Evolutionary conservation across 2,888 invertebrate species (phyloP).

Genomic region (Lamellibrachia satsuma): DNA sequence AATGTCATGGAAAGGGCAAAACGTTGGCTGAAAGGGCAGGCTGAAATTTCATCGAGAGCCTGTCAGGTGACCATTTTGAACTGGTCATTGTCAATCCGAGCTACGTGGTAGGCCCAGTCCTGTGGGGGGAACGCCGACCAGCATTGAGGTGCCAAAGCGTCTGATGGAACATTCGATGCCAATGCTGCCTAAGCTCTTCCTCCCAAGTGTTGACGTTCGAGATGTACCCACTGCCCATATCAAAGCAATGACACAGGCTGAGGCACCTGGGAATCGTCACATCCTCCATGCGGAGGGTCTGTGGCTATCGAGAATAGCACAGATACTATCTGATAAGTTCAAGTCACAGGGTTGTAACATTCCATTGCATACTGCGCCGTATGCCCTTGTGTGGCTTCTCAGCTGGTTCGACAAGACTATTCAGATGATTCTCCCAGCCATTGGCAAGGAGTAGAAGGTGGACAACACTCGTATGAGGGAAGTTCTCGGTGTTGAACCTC

Average conservation of each 20-base stretch:
- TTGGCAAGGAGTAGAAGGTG: slow-evolving; percentile 54
- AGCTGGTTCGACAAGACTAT: slow-evolving; percentile 66
- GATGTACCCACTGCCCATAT: slow-evolving; percentile 18
- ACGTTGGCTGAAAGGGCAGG: slow-evolving; percentile 69
- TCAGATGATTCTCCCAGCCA: slow-evolving; percentile 64
- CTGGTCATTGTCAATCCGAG: slow-evolving; percentile 17
- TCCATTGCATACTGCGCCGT: slow-evolving; percentile 65
- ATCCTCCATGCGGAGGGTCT: slow-evolving; percentile 63
- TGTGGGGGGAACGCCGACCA: slow-evolving; percentile 29
- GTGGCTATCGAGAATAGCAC: slow-evolving; percentile 69
- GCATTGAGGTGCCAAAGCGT: slow-evolving; percentile 25
- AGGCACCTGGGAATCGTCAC: slow-evolving; percentile 52
- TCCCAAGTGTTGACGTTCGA: background rate
- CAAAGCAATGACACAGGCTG: background rate
- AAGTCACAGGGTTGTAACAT: slow-evolving; percentile 65
- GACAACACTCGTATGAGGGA: slow-evolving; percentile 66
- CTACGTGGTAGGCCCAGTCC: slow-evolving; percentile 24
- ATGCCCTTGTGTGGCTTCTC: slow-evolving; percentile 62
- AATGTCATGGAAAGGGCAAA: slow-evolving; percentile 61
- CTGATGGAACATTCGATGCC: slow-evolving; percentile 21
- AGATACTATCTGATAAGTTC: slow-evolving; percentile 67
- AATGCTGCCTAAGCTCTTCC: slow-evolving; percentile 3
- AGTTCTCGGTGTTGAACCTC: slow-evolving; percentile 66
- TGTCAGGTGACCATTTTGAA: background rate
- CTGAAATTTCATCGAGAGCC: slow-evolving; percentile 68